phyloP scores from a whole-genome alignment of 2,797 vertebrate species.

The Arctocebus calabarensis region DNA sequence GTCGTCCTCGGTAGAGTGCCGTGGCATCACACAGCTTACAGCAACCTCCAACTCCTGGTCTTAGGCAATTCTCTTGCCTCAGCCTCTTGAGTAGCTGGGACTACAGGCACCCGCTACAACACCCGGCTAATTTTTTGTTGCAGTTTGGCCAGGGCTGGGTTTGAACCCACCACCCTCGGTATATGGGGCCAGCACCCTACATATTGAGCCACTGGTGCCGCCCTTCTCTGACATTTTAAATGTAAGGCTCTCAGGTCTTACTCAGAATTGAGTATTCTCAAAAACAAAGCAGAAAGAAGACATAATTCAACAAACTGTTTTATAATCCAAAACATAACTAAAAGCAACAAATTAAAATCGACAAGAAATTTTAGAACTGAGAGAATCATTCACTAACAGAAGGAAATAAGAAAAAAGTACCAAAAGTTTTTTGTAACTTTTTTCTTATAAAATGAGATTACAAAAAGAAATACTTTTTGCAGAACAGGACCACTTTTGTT shows the following conservation, averaged over 20 bases:
- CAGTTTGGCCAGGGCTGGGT: no score
- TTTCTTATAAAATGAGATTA: slow-evolving; percentile 14
- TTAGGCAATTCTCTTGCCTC: no score
- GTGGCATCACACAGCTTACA: no score
- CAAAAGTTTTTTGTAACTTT: not conserved
- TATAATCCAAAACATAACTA: slow-evolving; percentile 5
- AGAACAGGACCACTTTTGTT: slow-evolving; percentile 16
- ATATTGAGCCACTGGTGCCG: no score
- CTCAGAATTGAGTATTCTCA: slow-evolving; percentile 7
- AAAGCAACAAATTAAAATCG: slow-evolving; percentile 58
- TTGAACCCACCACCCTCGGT: no score
- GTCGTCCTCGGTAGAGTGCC: no score
- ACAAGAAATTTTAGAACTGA: slow-evolving; percentile 33
- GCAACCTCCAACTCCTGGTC: no score
- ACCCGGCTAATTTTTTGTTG: no score
- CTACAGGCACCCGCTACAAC: no score
- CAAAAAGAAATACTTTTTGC: not conserved
- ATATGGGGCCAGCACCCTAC: no score
- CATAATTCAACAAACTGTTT: slow-evolving; percentile 32
- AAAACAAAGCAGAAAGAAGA: slow-evolving; percentile 15
- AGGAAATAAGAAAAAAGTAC: slow-evolving; percentile 36
- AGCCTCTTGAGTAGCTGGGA: no score
- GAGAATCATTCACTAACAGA: slow-evolving; percentile 10
- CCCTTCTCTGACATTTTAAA: not conserved
- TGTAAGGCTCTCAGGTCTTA: not conserved